These are phyloP conservation scores for Nasonovia ribisnigri DNA, from an alignment of 2,888 invertebrate genomes.

Conservation along the genomic window DNA sequence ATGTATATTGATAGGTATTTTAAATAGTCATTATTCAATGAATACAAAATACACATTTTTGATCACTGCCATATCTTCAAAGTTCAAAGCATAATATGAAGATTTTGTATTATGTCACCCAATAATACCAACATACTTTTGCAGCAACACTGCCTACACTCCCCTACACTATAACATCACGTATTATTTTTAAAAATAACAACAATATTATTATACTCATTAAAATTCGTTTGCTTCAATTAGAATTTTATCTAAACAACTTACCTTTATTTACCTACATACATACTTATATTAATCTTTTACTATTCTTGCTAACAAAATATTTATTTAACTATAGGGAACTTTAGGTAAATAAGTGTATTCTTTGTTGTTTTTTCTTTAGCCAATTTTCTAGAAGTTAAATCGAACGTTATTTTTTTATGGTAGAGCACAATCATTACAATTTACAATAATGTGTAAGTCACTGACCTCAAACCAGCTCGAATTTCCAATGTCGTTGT, in stretches of 20 bases:
- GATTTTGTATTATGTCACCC: not conserved
- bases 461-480: not conserved
- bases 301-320: not conserved
- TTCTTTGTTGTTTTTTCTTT: not conserved
- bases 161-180: not conserved
- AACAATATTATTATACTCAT: not conserved
- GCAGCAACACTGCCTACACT: no score
- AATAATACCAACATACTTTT: no score
- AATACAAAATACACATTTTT: not conserved
- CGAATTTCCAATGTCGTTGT: slow-evolving; percentile 2
- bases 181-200: no score
- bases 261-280: not conserved
- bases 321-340: not conserved
- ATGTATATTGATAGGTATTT: not conserved
- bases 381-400: not conserved
- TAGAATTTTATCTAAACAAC: not conserved
- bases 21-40: not conserved
- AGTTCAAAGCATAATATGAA: no score
- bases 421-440: no score
- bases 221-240: not conserved
- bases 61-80: not conserved
- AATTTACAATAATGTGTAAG: not conserved
- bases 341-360: not conserved
- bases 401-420: not conserved
- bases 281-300: not conserved